Evolutionary conservation across 2,888 invertebrate genomes (phyloP).

Genomic region (Eucriotettix oculatus): DNA sequence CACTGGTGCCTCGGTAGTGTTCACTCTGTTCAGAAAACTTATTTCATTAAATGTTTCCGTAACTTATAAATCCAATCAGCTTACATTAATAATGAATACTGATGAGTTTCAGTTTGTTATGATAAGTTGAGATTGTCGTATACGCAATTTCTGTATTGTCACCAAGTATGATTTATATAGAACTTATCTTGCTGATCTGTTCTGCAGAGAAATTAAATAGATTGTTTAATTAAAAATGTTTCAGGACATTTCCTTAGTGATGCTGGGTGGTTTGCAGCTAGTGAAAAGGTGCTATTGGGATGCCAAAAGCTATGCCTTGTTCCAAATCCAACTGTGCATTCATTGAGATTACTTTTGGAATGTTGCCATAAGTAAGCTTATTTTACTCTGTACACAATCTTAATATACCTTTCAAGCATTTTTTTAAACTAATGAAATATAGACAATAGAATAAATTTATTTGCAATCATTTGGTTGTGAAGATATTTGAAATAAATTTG

Average conservation of each 20-base stretch:
- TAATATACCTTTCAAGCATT: background rate
- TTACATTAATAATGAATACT: no score
- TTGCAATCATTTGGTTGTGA: no score
- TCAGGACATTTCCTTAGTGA: slow-evolving; percentile 69
- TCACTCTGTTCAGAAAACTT: no score
- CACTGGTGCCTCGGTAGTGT: no score
- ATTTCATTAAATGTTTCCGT: no score
- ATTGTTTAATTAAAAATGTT: background rate
- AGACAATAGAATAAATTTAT: background rate
- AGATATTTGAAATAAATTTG: no score
- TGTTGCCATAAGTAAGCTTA: slow-evolving; percentile 64
- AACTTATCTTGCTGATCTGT: no score
- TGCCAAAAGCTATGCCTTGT: slow-evolving; percentile 47
- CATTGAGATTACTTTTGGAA: slow-evolving; percentile 54
- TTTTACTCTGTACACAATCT: background rate
- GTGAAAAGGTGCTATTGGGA: slow-evolving; percentile 49
- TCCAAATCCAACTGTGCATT: slow-evolving; percentile 34
- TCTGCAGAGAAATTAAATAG: background rate
- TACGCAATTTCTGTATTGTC: no score
- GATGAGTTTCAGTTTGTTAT: no score
- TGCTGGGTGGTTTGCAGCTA: slow-evolving; percentile 72
- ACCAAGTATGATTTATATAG: no score
- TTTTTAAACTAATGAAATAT: background rate
- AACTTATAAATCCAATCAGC: no score
- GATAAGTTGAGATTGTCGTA: no score